phyloP scores from a whole-genome alignment of 2,113 vertebrate genomes.

The Aplodontia rufa region DNA sequence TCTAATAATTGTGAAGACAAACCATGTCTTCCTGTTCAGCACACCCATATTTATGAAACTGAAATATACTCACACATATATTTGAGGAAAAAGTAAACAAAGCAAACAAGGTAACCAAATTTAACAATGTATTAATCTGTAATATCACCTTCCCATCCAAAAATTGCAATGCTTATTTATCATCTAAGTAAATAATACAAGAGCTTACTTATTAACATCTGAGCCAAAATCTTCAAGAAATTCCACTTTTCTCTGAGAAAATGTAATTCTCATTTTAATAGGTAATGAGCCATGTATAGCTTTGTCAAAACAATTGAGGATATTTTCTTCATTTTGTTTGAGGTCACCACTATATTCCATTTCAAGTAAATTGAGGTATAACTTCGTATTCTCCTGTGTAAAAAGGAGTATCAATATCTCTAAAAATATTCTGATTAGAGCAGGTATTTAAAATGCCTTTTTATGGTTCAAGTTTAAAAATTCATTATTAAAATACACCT shows the following conservation, averaged over 20 bases:
- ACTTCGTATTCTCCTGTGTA: constrained; percentile 91
- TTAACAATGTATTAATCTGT: constrained; percentile 11
- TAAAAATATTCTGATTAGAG: constrained; percentile 33
- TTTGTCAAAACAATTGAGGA: constrained; percentile 94
- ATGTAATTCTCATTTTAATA: constrained; percentile 92
- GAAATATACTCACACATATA: not conserved
- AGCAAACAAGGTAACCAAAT: constrained; percentile 3
- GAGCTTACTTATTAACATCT: constrained; percentile 94
- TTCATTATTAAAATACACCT: constrained; percentile 33
- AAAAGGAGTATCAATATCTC: constrained; percentile 57
- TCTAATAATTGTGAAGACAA: constrained; percentile 45
- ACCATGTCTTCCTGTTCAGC: not conserved
- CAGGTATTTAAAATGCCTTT: constrained; percentile 48
- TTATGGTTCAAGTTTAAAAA: not conserved
- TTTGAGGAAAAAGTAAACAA: constrained; percentile 16
- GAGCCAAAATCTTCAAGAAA: constrained; percentile 99
- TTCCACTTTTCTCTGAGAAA: constrained; percentile 97
- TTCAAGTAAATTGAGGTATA: constrained; percentile 97
- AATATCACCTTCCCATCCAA: constrained; percentile 49
- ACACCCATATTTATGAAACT: not conserved
- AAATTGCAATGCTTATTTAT: constrained; percentile 31
- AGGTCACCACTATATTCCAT: constrained; percentile 96
- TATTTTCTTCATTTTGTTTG: constrained; percentile 93
- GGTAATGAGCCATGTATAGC: constrained; percentile 91
- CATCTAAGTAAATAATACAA: constrained; percentile 50